A percentile compares a stretch with the other conserved stretches of the same genome.
phyloP scores from a whole-genome alignment of 2,113 vertebrate genomes.

The Psittacula cyanocephala region DNA sequence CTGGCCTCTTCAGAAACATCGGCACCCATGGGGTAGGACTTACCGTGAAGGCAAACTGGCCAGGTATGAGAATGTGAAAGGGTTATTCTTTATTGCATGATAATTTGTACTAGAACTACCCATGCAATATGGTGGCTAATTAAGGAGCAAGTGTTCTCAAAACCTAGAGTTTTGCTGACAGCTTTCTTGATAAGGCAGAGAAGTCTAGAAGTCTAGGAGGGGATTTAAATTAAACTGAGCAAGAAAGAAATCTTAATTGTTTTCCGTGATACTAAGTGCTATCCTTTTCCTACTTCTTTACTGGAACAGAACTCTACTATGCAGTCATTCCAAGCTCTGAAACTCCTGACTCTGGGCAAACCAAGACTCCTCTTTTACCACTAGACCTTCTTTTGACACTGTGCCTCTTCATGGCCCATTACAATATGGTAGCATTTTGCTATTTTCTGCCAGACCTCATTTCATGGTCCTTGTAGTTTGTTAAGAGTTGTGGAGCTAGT shows the following conservation, averaged over 20 bases:
- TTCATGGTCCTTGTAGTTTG: background rate
- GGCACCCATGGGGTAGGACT: conserved; percentile 96
- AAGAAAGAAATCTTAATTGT: background rate
- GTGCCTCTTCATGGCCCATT: background rate
- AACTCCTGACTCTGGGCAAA: background rate
- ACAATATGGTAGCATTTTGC: background rate
- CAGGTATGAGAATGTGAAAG: conserved; percentile 71
- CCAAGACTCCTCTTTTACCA: background rate
- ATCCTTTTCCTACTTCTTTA: background rate
- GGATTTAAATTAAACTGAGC: background rate
- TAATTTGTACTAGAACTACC: background rate
- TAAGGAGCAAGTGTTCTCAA: background rate
- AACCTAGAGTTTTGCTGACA: background rate
- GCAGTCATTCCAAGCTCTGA: background rate
- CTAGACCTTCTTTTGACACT: background rate
- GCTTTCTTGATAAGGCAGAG: background rate
- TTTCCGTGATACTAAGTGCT: background rate
- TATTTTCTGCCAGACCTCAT: background rate
- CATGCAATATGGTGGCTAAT: background rate
- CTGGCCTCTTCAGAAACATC: conserved; percentile 97
- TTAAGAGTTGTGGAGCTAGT: background rate
- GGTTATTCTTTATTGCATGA: fast-evolving
- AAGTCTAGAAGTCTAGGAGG: background rate
- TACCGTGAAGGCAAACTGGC: conserved; percentile 97
- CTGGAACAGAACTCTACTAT: background rate